A percentile compares a stretch with the other conserved stretches of the same genome.
Conservation (phyloP, 2,113 vertebrate genomes). For the Scalopus aquaticus region DNA sequence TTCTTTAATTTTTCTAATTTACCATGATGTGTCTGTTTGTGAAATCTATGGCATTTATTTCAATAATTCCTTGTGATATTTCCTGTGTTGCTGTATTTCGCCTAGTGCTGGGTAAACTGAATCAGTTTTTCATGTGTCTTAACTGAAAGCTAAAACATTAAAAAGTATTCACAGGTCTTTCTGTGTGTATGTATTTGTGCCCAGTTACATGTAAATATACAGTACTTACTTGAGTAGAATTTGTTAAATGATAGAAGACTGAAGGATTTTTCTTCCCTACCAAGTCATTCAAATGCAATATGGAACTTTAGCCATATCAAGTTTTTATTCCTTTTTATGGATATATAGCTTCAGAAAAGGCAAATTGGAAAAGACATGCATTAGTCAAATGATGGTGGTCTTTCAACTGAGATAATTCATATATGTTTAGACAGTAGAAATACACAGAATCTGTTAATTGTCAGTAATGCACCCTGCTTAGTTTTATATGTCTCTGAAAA, state of each 20-base stretch:
- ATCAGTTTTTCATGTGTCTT: neutral
- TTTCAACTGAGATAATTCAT: neutral
- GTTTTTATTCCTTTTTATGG: neutral
- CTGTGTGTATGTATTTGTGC: neutral
- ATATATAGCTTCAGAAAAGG: slow-evolving; percentile 17
- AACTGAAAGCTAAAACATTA: neutral
- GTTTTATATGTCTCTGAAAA: neutral
- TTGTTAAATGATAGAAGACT: neutral
- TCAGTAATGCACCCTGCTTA: neutral
- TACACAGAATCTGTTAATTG: neutral
- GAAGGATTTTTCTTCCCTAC: neutral
- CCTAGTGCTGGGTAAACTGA: neutral
- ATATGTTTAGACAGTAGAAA: neutral
- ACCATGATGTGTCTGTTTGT: neutral
- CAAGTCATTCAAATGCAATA: neutral
- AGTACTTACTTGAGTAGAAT: neutral
- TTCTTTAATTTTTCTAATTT: neutral
- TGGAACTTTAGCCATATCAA: neutral
- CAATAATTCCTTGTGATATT: neutral
- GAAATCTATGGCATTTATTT: neutral
- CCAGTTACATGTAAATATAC: neutral
- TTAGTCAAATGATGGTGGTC: neutral
- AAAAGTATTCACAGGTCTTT: neutral
- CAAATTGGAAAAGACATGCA: neutral
- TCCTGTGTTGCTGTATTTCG: neutral